phyloP scores from a whole-genome alignment of 2,797 vertebrate species.

The Anas flavirostris region DNA sequence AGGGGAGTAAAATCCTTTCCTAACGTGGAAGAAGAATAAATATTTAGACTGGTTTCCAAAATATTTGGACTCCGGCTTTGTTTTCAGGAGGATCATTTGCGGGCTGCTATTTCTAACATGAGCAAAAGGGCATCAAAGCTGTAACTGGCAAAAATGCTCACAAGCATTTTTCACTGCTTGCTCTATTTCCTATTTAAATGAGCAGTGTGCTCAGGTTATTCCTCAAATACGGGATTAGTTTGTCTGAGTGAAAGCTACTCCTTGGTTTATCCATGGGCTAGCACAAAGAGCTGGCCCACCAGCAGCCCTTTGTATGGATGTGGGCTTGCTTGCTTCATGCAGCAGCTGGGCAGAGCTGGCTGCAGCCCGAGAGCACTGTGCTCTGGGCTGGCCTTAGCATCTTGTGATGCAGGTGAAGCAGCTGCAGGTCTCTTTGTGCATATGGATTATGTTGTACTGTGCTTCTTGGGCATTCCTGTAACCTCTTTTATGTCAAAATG shows the following conservation, averaged over 20 bases:
- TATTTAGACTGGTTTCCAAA: slow-evolving; percentile 7
- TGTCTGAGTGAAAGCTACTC: not conserved
- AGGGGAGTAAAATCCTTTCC: not conserved
- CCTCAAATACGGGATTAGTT: not conserved
- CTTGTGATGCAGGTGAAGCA: not conserved
- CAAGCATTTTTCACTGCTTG: not conserved
- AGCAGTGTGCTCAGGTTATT: not conserved
- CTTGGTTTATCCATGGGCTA: not conserved
- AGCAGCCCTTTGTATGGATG: not conserved
- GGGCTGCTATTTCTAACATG: not conserved
- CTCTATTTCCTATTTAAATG: not conserved
- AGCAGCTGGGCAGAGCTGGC: not conserved
- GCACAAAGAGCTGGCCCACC: not conserved
- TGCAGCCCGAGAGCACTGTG: not conserved
- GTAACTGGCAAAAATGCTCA: not conserved
- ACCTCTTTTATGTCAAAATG: not conserved
- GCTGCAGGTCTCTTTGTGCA: not conserved
- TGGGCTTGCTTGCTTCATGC: not conserved
- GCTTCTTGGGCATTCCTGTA: not conserved
- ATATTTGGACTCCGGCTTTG: not conserved
- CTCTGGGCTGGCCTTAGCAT: accelerated
- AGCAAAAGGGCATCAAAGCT: not conserved
- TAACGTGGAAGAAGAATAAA: slow-evolving; percentile 7
- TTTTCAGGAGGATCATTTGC: not conserved
- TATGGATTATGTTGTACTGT: not conserved